phyloP scores from a whole-genome alignment of 2,797 vertebrate genomes.

The Brachymystax lenok region DNA sequence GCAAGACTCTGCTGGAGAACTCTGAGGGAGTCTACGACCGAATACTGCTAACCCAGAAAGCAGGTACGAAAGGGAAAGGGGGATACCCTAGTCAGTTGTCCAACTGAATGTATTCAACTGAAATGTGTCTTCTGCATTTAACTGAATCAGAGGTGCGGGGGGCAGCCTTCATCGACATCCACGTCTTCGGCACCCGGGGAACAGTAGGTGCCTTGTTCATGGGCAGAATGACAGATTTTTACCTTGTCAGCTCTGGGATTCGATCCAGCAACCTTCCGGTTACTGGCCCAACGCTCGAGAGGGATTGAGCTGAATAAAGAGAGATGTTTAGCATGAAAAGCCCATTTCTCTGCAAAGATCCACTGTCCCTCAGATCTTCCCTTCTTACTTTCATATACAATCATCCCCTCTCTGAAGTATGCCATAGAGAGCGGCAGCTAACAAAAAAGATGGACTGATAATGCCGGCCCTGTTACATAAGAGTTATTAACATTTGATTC shows the following conservation, averaged over 20 bases:
- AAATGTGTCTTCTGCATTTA: too few species aligned
- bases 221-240: too few species aligned
- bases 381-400: neutral
- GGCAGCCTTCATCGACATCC: too few species aligned
- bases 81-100: too few species aligned
- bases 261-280: too few species aligned
- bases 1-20: slow-evolving; percentile 86
- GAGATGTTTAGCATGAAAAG: neutral
- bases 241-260: too few species aligned
- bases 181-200: too few species aligned
- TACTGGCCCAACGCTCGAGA: slow-evolving; percentile 38
- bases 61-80: slow-evolving; percentile 78
- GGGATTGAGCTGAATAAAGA: neutral
- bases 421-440: slow-evolving; percentile 13
- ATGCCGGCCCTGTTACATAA: slow-evolving; percentile 32
- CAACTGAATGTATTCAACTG: too few species aligned
- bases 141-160: too few species aligned
- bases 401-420: slow-evolving; percentile 20
- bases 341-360: slow-evolving; percentile 19
- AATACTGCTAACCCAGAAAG: slow-evolving; percentile 92
- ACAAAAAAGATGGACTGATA: slow-evolving; percentile 29
- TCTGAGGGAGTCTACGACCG: slow-evolving; percentile 87
- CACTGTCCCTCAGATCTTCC: slow-evolving; percentile 11
- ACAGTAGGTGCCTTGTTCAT: too few species aligned
- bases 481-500: slow-evolving; percentile 53